phyloP scores from a whole-genome alignment of 2,888 invertebrate species.

The Oegoconia quadripuncta region DNA sequence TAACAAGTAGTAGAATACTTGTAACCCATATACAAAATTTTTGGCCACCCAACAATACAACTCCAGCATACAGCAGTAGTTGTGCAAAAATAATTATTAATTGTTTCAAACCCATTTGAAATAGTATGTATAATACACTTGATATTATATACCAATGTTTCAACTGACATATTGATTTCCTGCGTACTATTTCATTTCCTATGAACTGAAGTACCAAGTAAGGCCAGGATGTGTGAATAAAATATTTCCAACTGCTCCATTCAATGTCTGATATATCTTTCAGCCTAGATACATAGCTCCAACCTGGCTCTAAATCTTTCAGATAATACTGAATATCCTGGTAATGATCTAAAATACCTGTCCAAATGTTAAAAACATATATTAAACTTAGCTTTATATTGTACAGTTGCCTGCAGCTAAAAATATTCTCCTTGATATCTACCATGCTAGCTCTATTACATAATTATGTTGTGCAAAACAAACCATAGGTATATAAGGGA shows the following conservation, averaged over 20 bases:
- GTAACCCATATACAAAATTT: conserved; percentile 77
- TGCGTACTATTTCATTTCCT: conserved; percentile 71
- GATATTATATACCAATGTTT: conserved; percentile 78
- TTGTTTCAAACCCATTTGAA: conserved; percentile 69
- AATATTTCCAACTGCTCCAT: conserved; percentile 83
- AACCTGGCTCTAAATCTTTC: conserved; percentile 78
- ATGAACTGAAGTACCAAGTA: conserved; percentile 78
- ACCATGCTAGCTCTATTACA: no score
- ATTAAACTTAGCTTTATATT: no score
- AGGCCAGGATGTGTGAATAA: conserved; percentile 69
- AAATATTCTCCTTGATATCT: no score
- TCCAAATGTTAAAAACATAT: no score
- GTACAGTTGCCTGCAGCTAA: no score
- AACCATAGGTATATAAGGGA: conserved; percentile 7
- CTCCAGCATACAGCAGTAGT: conserved; percentile 70
- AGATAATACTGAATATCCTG: conserved; percentile 33
- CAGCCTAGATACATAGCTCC: conserved; percentile 73
- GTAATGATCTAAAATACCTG: conserved; percentile 38
- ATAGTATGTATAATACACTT: conserved; percentile 63
- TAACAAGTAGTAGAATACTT: conserved; percentile 65
- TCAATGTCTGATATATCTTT: conserved; percentile 85
- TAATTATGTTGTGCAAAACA: no score
- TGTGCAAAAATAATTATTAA: conserved; percentile 72
- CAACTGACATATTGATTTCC: conserved; percentile 36
- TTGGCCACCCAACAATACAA: conserved; percentile 65